Evolutionary conservation across 2,113 vertebrate genomes (phyloP), one percentile per base, ranked within the genome.

Genomic region (Xiphophorus hellerii): DNA sequence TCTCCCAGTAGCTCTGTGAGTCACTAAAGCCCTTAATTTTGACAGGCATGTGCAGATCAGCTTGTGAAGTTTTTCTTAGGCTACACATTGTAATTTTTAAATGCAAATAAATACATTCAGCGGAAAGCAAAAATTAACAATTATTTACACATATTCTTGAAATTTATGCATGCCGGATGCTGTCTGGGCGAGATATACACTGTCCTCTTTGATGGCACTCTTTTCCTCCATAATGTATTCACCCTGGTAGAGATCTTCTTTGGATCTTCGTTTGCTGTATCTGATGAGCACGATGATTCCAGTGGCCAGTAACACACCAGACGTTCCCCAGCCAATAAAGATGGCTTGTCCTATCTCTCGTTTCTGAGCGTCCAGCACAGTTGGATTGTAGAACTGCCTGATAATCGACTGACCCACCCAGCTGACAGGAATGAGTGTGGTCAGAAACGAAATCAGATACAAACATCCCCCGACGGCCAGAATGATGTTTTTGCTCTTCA

Each of bases 281-380:
- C 90, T 76, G 66, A 90, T 70, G 58, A 94, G 76, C 25, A 94
- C 73, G 63, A 94, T 81, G 60, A 92, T 77, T 25, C 93, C 94
- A 0, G 91, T 90, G 2, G 73, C 44, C 4, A 95, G 91, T 29
- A 95, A 81, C 28, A 95, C 2, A 0, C 75, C 93, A 5, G 90
- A 70, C 0, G 92, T 90, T 33, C 86, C 90, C 95, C 94, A 95
- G 35, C 94, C 94, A 4, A 95, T 67, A 76, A 93, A 96, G 35
- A 96, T 89, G 0, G 94, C 93, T 6, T 76, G 76, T 2, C 94
- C 94, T 1, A 95, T 88, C 85, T 96, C 94, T 10, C 90, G 83
- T 20, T 93, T 93, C 71, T 91, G 72, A 3, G 90, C 86, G 1
- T 94, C 92, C 8, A 76, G 1, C 61, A 92, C 69, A 28, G 65